Conservation (phyloP, 2,113 vertebrate species). For the Rhea pennata region DNA sequence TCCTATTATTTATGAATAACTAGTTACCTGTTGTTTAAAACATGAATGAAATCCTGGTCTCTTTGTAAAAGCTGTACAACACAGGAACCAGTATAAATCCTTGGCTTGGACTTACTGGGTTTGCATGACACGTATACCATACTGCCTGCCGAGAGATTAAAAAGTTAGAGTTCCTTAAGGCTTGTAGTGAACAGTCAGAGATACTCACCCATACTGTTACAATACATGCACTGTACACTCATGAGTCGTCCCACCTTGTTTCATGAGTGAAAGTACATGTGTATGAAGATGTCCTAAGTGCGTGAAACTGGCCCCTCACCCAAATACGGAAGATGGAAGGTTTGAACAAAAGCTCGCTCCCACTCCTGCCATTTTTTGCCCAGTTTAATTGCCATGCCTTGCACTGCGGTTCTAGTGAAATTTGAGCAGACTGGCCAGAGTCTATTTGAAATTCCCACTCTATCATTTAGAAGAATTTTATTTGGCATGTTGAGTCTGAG, state of each 20-base stretch:
- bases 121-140: accelerated
- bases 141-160: not conserved
- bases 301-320: not conserved
- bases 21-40: not conserved
- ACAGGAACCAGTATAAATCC: not conserved
- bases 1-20: not conserved
- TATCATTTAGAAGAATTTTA: conserved; percentile 75
- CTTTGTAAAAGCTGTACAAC: not conserved
- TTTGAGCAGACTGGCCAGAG: not conserved
- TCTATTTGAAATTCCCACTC: conserved; percentile 52
- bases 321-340: conserved; percentile 8
- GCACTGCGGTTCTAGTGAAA: conserved; percentile 28
- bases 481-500: conserved; percentile 37
- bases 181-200: not conserved
- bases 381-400: not conserved
- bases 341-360: conserved; percentile 17
- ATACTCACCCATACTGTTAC: not conserved
- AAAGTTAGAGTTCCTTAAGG: not conserved
- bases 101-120: not conserved
- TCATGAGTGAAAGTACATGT: not conserved
- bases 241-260: accelerated
- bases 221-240: accelerated
- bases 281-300: not conserved
- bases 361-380: not conserved
- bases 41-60: not conserved